These are phyloP conservation scores for Micrasema minimum DNA, from an alignment of 1,140 invertebrate species.

Conservation along the genomic window DNA sequence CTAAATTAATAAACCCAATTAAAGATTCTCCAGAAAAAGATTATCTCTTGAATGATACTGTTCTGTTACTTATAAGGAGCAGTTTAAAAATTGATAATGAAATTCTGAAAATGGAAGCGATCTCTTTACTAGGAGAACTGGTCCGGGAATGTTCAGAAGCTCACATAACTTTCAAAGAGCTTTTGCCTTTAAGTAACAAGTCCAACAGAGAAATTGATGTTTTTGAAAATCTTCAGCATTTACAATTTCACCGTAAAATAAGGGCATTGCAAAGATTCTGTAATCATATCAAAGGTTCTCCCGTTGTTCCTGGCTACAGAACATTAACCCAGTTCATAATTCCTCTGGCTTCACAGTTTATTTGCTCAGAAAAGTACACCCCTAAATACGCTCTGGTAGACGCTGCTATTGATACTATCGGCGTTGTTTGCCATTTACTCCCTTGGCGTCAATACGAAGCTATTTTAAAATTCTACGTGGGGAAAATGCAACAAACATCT, in stretches of 20 bases:
- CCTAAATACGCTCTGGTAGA: slow-evolving; percentile 86
- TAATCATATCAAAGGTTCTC: slow-evolving; percentile 68
- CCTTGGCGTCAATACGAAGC: slow-evolving; percentile 90
- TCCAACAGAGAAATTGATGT: slow-evolving; percentile 90
- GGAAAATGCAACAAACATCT: slow-evolving; percentile 74
- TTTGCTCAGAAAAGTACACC: slow-evolving; percentile 80
- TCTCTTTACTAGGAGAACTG: slow-evolving; percentile 80
- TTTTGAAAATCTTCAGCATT: slow-evolving; percentile 92
- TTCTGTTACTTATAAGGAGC: slow-evolving; percentile 75
- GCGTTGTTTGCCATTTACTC: slow-evolving; percentile 78
- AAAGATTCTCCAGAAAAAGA: slow-evolving; percentile 66
- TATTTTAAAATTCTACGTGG: slow-evolving; percentile 83
- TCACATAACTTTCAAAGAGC: slow-evolving; percentile 80
- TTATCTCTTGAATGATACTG: slow-evolving; percentile 77
- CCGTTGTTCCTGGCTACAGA: slow-evolving; percentile 70
- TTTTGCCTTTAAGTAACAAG: slow-evolving; percentile 76
- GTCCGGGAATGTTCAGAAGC: slow-evolving; percentile 75
- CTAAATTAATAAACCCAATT: slow-evolving; percentile 68
- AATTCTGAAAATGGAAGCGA: slow-evolving; percentile 77
- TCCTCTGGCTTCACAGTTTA: slow-evolving; percentile 83
- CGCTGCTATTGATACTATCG: slow-evolving; percentile 81
- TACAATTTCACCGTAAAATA: slow-evolving; percentile 84
- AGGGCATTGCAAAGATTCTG: slow-evolving; percentile 81
- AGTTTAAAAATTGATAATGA: slow-evolving; percentile 77
- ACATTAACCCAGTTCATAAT: slow-evolving; percentile 86